phyloP scores from a whole-genome alignment of 2,113 vertebrate species.

The Epinephelus cyanopodus region DNA sequence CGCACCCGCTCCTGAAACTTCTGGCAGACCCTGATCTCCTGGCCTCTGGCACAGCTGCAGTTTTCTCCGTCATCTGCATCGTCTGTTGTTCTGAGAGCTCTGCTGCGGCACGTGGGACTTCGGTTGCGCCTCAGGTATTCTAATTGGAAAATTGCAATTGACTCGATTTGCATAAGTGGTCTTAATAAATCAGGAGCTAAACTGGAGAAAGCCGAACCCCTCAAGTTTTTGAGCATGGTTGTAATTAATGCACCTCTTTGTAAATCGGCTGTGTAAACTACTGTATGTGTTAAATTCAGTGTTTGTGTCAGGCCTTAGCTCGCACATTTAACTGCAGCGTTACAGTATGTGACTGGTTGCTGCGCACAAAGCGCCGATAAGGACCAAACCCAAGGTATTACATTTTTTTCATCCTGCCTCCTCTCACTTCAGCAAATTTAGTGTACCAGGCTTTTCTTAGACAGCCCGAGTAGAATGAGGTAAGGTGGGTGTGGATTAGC shows the following conservation, averaged over 20 bases:
- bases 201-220: constrained; percentile 61
- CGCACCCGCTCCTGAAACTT: constrained; percentile 33
- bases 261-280: constrained; percentile 49
- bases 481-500: constrained; percentile 79
- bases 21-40: constrained; percentile 55
- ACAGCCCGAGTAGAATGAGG: constrained; percentile 63
- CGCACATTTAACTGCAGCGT: constrained; percentile 52
- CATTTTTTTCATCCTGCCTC: constrained; percentile 48
- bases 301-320: constrained; percentile 30
- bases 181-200: constrained; percentile 77
- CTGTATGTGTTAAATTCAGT: constrained; percentile 20
- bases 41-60: constrained; percentile 65
- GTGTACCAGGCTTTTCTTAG: constrained; percentile 67
- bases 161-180: constrained; percentile 79
- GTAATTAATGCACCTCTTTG: constrained; percentile 59
- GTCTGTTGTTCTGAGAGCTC: constrained; percentile 65
- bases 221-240: constrained; percentile 53
- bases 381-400: constrained; percentile 41
- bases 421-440: constrained; percentile 71
- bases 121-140: constrained; percentile 74
- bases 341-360: constrained; percentile 36
- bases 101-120: constrained; percentile 64
- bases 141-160: constrained; percentile 76
- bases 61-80: constrained; percentile 44
- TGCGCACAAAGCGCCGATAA: constrained; percentile 51